Percentiles rank a stretch among this genome's conserved stretches.
Evolutionary conservation across 2,113 vertebrate species (phyloP).

Genomic region (Gorsachius goisagi): DNA sequence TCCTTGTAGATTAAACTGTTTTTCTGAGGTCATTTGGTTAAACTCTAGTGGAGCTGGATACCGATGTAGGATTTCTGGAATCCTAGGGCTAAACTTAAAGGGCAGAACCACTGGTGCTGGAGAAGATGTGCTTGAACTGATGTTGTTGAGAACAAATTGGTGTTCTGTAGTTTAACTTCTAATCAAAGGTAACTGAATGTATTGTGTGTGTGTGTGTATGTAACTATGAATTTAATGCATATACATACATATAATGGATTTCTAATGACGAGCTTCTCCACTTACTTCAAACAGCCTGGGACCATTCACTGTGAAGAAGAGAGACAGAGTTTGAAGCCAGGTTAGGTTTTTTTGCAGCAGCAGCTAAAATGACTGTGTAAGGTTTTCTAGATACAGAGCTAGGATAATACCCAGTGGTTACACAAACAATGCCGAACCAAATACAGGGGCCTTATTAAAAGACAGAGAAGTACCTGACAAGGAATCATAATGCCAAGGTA

Average conservation of each 20-base stretch:
- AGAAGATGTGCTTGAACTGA: neutral
- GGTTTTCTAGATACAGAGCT: neutral
- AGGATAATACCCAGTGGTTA: neutral
- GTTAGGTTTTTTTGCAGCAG: neutral
- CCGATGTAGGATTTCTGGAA: neutral
- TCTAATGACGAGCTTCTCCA: neutral
- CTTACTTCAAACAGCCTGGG: neutral
- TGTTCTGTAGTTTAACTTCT: neutral
- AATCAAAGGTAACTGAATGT: neutral
- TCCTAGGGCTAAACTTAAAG: neutral
- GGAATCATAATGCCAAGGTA: neutral
- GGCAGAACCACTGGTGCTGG: neutral
- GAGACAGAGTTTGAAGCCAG: neutral
- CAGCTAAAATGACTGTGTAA: neutral
- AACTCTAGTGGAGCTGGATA: neutral
- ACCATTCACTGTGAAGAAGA: neutral
- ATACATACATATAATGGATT: neutral
- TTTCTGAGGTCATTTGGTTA: neutral
- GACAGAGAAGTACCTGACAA: neutral
- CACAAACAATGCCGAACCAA: neutral
- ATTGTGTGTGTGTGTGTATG: neutral
- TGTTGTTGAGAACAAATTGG: neutral
- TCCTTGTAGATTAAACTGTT: neutral
- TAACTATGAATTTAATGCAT: neutral
- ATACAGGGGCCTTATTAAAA: neutral